Conservation (phyloP, 2,888 invertebrate genomes). For the Melanostoma scalare region DNA sequence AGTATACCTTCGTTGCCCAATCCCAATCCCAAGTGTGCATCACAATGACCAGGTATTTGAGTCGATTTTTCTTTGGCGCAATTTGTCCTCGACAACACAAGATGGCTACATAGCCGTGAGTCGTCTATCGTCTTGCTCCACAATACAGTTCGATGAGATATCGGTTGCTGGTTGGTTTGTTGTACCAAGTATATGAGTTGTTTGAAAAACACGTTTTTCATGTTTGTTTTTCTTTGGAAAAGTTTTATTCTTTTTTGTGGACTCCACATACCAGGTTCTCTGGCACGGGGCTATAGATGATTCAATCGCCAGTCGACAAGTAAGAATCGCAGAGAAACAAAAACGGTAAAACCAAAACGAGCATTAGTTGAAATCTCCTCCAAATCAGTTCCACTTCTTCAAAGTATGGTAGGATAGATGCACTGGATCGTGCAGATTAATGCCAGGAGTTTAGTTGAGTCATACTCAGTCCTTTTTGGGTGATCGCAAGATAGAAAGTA, state of each 20-base stretch:
- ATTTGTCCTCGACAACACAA: constrained; percentile 45
- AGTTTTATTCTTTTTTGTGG: neutral
- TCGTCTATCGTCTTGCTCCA: neutral
- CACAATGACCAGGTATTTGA: constrained; percentile 19
- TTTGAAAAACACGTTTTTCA: constrained; percentile 55
- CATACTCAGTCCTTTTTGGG: constrained; percentile 35
- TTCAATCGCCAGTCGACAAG: constrained; percentile 23
- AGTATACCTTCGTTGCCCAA: constrained; percentile 8
- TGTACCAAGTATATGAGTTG: neutral
- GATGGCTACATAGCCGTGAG: constrained; percentile 16
- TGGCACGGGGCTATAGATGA: constrained; percentile 18
- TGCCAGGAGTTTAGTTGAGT: constrained; percentile 30
- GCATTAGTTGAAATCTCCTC: constrained; percentile 27
- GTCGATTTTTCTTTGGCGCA: constrained; percentile 38
- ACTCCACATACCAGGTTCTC: constrained; percentile 24
- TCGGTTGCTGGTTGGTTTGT: constrained; percentile 22
- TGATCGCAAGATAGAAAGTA: constrained; percentile 57
- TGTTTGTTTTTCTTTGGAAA: constrained; percentile 35
- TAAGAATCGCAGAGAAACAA: neutral
- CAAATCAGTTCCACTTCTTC: constrained; percentile 43
- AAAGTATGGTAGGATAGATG: neutral
- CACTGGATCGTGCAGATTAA: constrained; percentile 21
- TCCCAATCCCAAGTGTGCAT: neutral
- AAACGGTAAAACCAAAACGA: constrained; percentile 28
- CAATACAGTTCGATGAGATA: neutral